Evolutionary conservation across 2,797 vertebrate species (phyloP).

Genomic region (Alfaro cultratus): DNA sequence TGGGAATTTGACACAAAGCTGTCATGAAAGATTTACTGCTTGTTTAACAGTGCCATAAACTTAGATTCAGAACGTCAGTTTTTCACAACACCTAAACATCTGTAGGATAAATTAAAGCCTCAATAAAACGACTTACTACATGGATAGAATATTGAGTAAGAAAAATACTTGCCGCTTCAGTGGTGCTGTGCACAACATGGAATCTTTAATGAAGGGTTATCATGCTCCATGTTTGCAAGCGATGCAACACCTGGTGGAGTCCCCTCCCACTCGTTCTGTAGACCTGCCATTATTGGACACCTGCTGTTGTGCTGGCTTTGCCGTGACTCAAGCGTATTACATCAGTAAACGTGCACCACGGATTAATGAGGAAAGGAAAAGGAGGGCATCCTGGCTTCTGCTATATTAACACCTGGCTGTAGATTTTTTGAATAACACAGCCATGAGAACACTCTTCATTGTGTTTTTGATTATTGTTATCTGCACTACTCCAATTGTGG

Average conservation of each 20-base stretch:
- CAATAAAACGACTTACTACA: conserved; percentile 65
- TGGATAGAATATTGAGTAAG: conserved; percentile 60
- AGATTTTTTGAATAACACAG: conserved; percentile 59
- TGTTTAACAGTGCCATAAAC: conserved; percentile 49
- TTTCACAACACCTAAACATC: conserved; percentile 50
- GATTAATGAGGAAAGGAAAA: conserved; percentile 78
- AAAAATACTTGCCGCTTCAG: conserved; percentile 43
- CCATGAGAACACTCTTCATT: conserved; percentile 63
- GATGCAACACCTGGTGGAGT: conserved; percentile 80
- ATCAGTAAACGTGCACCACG: conserved; percentile 61
- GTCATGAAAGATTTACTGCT: conserved; percentile 60
- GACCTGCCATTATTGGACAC: conserved; percentile 75
- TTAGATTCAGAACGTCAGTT: conserved; percentile 48
- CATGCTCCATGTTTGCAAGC: conserved; percentile 58
- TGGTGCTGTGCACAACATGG: conserved; percentile 63
- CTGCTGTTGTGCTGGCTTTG: conserved; percentile 76
- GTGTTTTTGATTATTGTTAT: conserved; percentile 77
- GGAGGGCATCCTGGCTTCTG: conserved; percentile 58
- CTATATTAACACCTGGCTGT: conserved; percentile 72
- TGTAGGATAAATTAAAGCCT: conserved; percentile 45
- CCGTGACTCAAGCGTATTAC: conserved; percentile 72
- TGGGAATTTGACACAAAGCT: conserved; percentile 45
- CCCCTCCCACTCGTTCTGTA: conserved; percentile 54
- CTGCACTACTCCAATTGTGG: conserved; percentile 36
- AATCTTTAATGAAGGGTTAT: conserved; percentile 85